Percentiles rank a stretch among this genome's conserved stretches.
Conservation (phyloP, 2,797 vertebrate species). For the Brachymystax lenok region DNA sequence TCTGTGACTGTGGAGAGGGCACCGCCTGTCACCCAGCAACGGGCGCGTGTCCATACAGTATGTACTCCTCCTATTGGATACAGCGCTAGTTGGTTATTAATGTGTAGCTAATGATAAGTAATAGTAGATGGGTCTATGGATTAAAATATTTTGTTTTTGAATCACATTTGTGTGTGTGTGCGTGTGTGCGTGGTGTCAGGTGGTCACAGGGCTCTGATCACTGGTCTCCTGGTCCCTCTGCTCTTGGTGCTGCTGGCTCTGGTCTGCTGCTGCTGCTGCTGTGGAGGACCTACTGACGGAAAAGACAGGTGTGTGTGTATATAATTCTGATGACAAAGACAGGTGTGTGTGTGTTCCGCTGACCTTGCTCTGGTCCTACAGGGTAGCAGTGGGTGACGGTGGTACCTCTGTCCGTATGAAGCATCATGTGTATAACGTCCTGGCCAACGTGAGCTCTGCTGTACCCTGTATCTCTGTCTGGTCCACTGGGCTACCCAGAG, state of each 20-base stretch:
- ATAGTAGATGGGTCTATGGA: too few species aligned
- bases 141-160: neutral
- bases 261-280: conserved; percentile 83
- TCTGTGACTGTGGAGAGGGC: conserved; percentile 81
- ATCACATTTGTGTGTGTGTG: neutral
- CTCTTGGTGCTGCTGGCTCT: conserved; percentile 82
- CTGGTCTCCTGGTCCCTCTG: conserved; percentile 80
- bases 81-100: neutral
- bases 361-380: conserved; percentile 44
- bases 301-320: conserved; percentile 79
- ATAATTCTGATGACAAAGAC: conserved; percentile 74
- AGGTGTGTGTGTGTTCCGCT: conserved; percentile 49
- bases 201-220: conserved; percentile 70
- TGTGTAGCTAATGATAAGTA: neutral
- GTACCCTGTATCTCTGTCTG: conserved; percentile 85
- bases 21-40: conserved; percentile 75
- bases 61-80: conserved; percentile 32
- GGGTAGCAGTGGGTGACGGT: conserved; percentile 70
- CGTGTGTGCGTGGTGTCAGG: conserved; percentile 40
- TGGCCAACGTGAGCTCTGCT: conserved; percentile 83
- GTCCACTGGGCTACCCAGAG: conserved; percentile 87
- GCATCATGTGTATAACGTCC: conserved; percentile 84
- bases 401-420: conserved; percentile 82
- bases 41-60: conserved; percentile 84
- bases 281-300: conserved; percentile 71